Percentiles rank a stretch among this genome's conserved stretches.
Conservation (phyloP, 2,113 vertebrate genomes). For the Corynorhinus townsendii region DNA sequence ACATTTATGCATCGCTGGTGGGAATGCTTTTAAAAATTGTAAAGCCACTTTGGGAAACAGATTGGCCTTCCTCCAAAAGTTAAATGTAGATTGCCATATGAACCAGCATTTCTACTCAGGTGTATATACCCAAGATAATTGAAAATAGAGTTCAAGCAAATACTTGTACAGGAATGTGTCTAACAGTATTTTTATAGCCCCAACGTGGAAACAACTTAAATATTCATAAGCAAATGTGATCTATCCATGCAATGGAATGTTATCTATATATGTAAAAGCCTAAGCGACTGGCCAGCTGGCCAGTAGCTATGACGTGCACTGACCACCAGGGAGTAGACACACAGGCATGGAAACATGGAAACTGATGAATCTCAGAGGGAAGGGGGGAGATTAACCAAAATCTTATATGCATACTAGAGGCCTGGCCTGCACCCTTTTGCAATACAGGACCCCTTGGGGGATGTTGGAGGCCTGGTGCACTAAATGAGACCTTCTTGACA, state of each 20-base stretch:
- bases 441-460: no score
- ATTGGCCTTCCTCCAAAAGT: background rate
- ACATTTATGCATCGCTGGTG: background rate
- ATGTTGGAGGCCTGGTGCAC: background rate
- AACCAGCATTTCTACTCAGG: background rate
- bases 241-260: background rate
- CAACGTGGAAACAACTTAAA: background rate
- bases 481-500: background rate
- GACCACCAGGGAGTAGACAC: no score
- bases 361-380: no score
- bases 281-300: no score
- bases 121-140: background rate
- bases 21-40: background rate
- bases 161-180: background rate
- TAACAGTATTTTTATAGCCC: background rate
- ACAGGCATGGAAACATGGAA: no score
- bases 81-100: background rate
- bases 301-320: no score
- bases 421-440: no score
- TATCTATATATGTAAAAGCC: background rate
- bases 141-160: conserved; percentile 8
- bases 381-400: no score
- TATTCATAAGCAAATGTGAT: background rate
- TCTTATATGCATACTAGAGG: no score
- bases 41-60: background rate